A percentile compares a stretch with the other conserved stretches of the same genome.
These are phyloP conservation scores for Caerostris extrusa DNA, from an alignment of 1,140 invertebrate genomes.

Conservation along the genomic window DNA sequence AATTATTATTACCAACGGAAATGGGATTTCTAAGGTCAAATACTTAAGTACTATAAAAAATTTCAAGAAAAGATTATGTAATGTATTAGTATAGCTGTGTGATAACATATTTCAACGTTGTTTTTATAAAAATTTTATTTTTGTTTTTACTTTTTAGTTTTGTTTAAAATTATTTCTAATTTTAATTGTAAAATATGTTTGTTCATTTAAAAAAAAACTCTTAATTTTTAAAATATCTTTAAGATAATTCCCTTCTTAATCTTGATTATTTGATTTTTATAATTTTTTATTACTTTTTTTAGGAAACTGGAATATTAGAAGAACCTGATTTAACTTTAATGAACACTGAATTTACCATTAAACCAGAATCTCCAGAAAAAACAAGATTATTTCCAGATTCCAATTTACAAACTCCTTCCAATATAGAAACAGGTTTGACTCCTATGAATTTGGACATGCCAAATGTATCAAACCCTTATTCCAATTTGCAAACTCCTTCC, in stretches of 20 bases:
- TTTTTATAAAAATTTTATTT: too few species aligned
- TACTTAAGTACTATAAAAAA: too few species aligned
- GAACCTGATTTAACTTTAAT: slow-evolving; percentile 52
- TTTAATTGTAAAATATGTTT: too few species aligned
- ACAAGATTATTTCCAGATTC: neutral
- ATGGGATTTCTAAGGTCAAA: too few species aligned
- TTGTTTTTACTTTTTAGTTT: too few species aligned
- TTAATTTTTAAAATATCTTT: too few species aligned
- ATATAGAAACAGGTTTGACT: neutral
- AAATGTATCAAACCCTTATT: neutral
- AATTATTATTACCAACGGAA: too few species aligned
- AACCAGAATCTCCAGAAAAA: slow-evolving; percentile 24
- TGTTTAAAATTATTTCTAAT: too few species aligned
- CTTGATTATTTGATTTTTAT: neutral
- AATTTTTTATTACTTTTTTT: neutral
- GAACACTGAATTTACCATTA: slow-evolving; percentile 12
- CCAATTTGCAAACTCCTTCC: neutral
- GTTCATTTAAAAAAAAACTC: too few species aligned
- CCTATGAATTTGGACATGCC: neutral
- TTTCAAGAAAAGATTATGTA: too few species aligned
- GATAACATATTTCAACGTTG: too few species aligned
- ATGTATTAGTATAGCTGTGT: too few species aligned
- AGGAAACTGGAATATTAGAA: slow-evolving; percentile 61
- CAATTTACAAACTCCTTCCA: neutral
- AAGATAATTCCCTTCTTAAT: neutral